A percentile compares a stretch with the other conserved stretches of the same genome.
phyloP scores from a whole-genome alignment of 2,113 vertebrate genomes.

The Tachysurus vachellii region DNA sequence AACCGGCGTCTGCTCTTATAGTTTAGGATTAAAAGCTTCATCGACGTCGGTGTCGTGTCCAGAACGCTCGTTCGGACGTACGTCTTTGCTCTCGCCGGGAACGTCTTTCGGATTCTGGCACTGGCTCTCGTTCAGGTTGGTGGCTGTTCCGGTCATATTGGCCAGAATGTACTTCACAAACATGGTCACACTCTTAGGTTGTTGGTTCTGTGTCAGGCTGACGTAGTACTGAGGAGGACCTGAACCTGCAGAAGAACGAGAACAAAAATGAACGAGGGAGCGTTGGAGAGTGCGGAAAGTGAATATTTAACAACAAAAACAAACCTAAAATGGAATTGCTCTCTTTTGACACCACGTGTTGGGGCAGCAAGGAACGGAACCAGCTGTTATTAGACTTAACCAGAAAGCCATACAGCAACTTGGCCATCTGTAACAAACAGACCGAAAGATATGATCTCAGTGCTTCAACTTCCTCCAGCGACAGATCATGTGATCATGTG shows the following conservation, averaged over 20 bases:
- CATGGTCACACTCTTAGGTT: constrained; percentile 70
- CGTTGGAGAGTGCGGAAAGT: not conserved
- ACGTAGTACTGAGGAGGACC: constrained; percentile 83
- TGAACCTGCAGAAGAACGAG: constrained; percentile 64
- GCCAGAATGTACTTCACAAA: constrained; percentile 83
- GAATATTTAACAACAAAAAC: not conserved
- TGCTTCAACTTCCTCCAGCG: not conserved
- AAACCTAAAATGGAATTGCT: constrained; percentile 34
- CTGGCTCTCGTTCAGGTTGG: constrained; percentile 78
- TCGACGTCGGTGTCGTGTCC: not conserved
- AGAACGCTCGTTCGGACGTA: constrained; percentile 1
- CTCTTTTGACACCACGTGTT: constrained; percentile 69
- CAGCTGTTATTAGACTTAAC: constrained; percentile 88
- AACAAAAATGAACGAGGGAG: not conserved
- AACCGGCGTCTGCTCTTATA: not conserved
- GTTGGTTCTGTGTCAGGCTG: constrained; percentile 67
- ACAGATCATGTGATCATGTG: constrained; percentile 8
- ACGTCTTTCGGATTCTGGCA: constrained; percentile 76
- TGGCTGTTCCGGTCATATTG: constrained; percentile 80
- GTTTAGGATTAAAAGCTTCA: not conserved
- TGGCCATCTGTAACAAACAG: constrained; percentile 75
- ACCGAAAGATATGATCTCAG: not conserved
- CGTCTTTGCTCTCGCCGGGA: constrained; percentile 75
- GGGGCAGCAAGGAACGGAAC: constrained; percentile 82
- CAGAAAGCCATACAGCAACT: constrained; percentile 86